Conservation (phyloP, 2,888 invertebrate genomes). For the Eupithecia exiguata region DNA sequence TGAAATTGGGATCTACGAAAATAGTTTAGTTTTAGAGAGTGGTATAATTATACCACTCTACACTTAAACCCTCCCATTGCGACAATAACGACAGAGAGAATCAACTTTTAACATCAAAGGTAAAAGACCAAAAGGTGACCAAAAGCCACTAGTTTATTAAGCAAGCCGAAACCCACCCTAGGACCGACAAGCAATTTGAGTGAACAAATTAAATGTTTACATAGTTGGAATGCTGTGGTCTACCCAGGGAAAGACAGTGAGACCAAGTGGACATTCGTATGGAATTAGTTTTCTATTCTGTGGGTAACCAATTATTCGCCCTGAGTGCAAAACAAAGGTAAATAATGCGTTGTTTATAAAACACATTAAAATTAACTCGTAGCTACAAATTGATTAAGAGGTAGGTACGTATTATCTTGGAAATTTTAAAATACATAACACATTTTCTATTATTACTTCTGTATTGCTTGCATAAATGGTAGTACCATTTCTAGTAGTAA, state of each 20-base stretch:
- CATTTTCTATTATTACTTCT: too few relatives aligned
- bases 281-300: conserved; percentile 20
- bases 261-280: conserved; percentile 7
- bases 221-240: conserved; percentile 22
- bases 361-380: neutral
- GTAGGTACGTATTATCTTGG: too few relatives aligned
- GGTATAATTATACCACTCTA: neutral
- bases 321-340: neutral
- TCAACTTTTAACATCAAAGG: conserved; percentile 4
- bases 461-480: too few relatives aligned
- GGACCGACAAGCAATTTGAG: conserved; percentile 17
- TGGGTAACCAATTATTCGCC: conserved; percentile 8
- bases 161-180: neutral
- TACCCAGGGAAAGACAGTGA: conserved; percentile 11
- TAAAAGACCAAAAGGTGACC: neutral
- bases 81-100: conserved; percentile 2
- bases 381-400: neutral
- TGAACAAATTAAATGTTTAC: conserved; percentile 25
- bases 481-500: too few relatives aligned
- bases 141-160: conserved; percentile 11
- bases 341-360: neutral
- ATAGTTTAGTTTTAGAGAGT: neutral
- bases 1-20: neutral
- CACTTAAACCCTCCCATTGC: neutral
- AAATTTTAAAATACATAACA: too few relatives aligned